These are phyloP conservation scores for Premnoplex brunnescens DNA, from an alignment of 2,797 vertebrate genomes.

Conservation along the genomic window DNA sequence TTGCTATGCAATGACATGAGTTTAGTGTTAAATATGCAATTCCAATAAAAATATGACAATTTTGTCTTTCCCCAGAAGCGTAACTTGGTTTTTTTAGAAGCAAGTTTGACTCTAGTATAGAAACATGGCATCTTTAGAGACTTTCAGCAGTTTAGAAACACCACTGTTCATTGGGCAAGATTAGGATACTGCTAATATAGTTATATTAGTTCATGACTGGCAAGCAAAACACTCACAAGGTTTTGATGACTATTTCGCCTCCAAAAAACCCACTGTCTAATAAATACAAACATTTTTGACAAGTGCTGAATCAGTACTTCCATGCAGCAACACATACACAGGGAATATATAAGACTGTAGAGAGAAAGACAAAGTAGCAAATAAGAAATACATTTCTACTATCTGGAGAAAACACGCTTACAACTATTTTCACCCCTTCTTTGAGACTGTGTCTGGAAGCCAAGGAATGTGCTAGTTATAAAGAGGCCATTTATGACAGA, in stretches of 20 bases:
- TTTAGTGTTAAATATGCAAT: not conserved
- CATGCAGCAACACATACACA: not conserved
- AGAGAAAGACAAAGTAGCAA: not conserved
- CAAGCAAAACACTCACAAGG: not conserved
- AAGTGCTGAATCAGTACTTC: not conserved
- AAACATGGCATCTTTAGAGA: not conserved
- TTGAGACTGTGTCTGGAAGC: conserved; percentile 38
- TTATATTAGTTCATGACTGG: not conserved
- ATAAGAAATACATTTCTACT: not conserved
- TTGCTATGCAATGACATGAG: accelerated
- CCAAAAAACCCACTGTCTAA: not conserved
- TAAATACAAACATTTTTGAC: not conserved
- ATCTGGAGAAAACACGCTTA: not conserved
- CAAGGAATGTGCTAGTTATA: conserved; percentile 59
- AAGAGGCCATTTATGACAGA: conserved; percentile 53
- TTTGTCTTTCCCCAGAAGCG: not conserved
- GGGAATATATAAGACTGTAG: not conserved
- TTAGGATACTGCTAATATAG: not conserved
- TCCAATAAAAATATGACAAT: not conserved
- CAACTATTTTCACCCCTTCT: conserved; percentile 39
- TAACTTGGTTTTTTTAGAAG: not conserved
- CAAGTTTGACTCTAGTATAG: not conserved
- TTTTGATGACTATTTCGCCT: not conserved
- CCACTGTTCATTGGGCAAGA: not conserved
- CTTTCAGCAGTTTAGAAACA: not conserved